Evolutionary conservation across 2,113 vertebrate species (phyloP).

Genomic region (Orthonyx spaldingii): DNA sequence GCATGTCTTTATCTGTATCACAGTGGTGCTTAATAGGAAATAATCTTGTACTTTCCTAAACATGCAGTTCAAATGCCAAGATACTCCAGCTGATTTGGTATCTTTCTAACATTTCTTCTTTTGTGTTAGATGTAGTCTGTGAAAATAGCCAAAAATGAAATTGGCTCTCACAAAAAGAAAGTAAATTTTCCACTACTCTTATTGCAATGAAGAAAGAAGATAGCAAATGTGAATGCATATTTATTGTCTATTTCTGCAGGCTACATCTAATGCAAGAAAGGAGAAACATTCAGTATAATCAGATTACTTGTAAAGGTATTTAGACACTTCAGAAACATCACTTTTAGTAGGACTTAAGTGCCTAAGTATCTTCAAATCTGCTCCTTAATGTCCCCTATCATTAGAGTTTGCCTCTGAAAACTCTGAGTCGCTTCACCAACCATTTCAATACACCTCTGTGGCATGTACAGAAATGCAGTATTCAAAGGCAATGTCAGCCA

Average conservation of each 20-base stretch:
- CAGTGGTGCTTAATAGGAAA: neutral
- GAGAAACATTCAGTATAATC: neutral
- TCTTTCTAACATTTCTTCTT: neutral
- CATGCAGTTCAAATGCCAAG: neutral
- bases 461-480: neutral
- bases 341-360: neutral
- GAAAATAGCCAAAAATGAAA: neutral
- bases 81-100: neutral
- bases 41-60: neutral
- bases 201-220: neutral
- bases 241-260: neutral
- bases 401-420: neutral
- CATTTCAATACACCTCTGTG: neutral
- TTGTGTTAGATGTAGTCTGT: neutral
- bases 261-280: neutral
- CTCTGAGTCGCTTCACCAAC: neutral
- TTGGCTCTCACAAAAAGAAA: neutral
- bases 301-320: neutral
- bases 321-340: neutral
- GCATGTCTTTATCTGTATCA: neutral
- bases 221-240: neutral
- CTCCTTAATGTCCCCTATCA: neutral
- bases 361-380: neutral
- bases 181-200: neutral
- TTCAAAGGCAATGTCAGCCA: neutral